phyloP scores from a whole-genome alignment of 1,140 invertebrate species.

The Physella acuta region DNA sequence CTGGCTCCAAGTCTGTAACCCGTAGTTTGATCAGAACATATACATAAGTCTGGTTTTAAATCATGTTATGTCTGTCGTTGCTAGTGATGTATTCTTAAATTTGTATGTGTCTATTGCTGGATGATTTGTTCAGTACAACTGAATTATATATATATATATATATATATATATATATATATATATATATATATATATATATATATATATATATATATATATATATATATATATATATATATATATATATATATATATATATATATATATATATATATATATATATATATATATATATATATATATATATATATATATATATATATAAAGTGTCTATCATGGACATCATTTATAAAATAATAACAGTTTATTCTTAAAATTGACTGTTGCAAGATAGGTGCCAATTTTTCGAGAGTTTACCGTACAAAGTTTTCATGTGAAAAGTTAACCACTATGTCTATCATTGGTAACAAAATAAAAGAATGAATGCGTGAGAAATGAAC shows the following conservation, averaged over 20 bases:
- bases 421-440: not conserved
- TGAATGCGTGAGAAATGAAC: no score
- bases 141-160: constrained; percentile 3
- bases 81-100: no score
- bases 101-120: no score
- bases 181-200: constrained; percentile 16
- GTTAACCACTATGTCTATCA: not conserved
- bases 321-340: not conserved
- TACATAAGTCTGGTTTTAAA: no score
- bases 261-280: constrained; percentile 6
- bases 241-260: constrained; percentile 14
- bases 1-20: no score
- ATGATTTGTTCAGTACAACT: not conserved
- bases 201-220: constrained; percentile 16
- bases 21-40: no score
- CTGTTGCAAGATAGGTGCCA: not conserved
- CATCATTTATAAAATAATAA: not conserved
- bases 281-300: not conserved
- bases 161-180: constrained; percentile 15
- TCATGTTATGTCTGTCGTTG: no score
- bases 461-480: no score
- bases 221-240: constrained; percentile 21
- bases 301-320: not conserved
- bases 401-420: not conserved
- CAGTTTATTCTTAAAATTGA: not conserved